A percentile compares a stretch with the other conserved stretches of the same genome.
Evolutionary conservation across 1,140 invertebrate species (phyloP).

Genomic region (Philotrypesis tridentata): DNA sequence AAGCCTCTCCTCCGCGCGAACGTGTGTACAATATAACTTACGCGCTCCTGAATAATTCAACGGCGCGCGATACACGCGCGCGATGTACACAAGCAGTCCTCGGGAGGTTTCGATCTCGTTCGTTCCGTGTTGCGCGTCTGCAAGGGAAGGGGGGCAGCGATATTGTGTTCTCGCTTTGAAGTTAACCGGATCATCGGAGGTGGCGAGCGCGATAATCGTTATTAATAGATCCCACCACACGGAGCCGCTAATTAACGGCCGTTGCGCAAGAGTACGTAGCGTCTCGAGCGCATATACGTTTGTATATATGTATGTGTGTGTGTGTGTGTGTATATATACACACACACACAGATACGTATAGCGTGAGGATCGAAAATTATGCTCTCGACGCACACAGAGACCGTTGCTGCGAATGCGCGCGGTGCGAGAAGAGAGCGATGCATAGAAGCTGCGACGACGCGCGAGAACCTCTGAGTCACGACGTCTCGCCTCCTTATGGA

Average conservation of each 20-base stretch:
- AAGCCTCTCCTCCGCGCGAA: background rate
- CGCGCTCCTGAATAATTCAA: background rate
- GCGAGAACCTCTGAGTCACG: slow-evolving; percentile 4
- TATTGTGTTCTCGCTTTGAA: background rate
- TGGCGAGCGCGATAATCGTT: background rate
- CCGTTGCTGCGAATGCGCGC: too few species aligned
- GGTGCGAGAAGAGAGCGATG: background rate
- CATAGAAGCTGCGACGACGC: background rate
- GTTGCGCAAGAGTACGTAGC: background rate
- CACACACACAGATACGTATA: too few species aligned
- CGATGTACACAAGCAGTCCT: too few species aligned
- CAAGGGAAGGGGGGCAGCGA: background rate
- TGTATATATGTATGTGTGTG: too few species aligned
- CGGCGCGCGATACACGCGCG: too few species aligned
- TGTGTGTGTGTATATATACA: too few species aligned
- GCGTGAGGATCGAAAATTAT: background rate
- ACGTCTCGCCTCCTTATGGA: slow-evolving; percentile 36
- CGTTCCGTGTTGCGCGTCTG: too few species aligned
- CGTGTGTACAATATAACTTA: background rate
- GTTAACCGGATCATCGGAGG: background rate
- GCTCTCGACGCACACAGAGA: too few species aligned
- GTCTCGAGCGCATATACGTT: too few species aligned
- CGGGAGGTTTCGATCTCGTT: too few species aligned
- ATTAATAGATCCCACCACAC: background rate
- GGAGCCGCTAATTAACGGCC: background rate